Percentiles rank a stretch among this genome's conserved stretches.
phyloP scores from a whole-genome alignment of 2,113 vertebrate genomes.

The Monarcha castaneiventris region DNA sequence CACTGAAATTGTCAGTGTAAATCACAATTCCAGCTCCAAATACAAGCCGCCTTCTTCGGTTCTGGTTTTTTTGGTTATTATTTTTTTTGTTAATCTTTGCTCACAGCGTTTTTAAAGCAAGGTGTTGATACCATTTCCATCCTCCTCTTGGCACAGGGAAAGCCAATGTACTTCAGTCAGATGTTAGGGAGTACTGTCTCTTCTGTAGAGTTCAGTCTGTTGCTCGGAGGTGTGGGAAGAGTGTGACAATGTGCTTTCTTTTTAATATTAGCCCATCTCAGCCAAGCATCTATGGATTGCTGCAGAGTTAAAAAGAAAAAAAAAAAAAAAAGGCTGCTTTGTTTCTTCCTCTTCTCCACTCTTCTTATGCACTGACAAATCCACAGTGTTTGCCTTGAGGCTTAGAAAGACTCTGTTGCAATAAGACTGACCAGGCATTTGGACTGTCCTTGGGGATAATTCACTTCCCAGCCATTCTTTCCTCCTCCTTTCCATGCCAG shows the following conservation, averaged over 20 bases:
- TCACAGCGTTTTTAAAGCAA: conserved; percentile 19
- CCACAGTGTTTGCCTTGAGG: neutral
- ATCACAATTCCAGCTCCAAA: neutral
- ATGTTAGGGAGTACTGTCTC: conserved; percentile 33
- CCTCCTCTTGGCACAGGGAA: conserved; percentile 13
- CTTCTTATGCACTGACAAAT: neutral
- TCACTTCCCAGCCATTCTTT: neutral
- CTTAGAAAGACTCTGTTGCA: neutral
- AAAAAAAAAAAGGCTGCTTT: neutral
- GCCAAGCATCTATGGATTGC: conserved; percentile 10
- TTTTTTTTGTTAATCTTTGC: neutral
- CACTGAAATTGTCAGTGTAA: neutral
- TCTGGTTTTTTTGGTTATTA: neutral
- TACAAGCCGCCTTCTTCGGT: neutral
- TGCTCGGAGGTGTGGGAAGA: conserved; percentile 29
- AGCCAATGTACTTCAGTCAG: conserved; percentile 42
- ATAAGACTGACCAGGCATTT: neutral
- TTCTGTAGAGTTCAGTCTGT: conserved; percentile 34
- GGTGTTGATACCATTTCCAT: conserved; percentile 31
- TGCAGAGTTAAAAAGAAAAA: neutral
- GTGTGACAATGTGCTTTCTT: conserved; percentile 53
- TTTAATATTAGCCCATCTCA: conserved; percentile 68
- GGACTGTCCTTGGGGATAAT: neutral
- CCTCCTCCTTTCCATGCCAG: neutral
- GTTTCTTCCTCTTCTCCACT: neutral